Evolutionary conservation across 2,888 invertebrate genomes (phyloP).

Genomic region (Drepana falcataria): DNA sequence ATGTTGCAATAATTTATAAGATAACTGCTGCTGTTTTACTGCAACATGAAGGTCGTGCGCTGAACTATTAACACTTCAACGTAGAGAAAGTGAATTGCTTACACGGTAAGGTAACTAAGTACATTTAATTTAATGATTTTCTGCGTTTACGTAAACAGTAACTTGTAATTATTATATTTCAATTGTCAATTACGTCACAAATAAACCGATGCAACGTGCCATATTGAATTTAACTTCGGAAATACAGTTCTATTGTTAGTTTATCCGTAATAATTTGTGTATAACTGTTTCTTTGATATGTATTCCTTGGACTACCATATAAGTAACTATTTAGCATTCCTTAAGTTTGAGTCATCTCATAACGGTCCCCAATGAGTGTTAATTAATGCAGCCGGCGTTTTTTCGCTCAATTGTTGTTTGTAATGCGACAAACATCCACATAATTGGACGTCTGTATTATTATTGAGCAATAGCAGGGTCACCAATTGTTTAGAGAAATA

Average conservation of each 20-base stretch:
- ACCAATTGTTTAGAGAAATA: no score
- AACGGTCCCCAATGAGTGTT: not conserved
- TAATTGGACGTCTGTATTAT: no score
- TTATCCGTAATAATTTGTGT: no score
- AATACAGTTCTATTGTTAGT: no score
- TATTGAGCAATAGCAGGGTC: no score
- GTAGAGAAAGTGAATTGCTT: slow-evolving; percentile 20
- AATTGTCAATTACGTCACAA: slow-evolving; percentile 12
- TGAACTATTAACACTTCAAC: slow-evolving; percentile 9
- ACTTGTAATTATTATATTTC: not conserved
- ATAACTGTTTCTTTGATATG: no score
- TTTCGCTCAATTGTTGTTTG: not conserved
- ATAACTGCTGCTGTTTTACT: slow-evolving; percentile 10
- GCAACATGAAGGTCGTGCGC: slow-evolving; percentile 26
- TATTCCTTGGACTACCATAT: not conserved
- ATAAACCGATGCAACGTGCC: not conserved
- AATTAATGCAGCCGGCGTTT: not conserved
- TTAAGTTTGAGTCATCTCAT: not conserved
- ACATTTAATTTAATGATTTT: not conserved
- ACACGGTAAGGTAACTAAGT: slow-evolving; percentile 11
- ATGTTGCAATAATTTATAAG: slow-evolving; percentile 6
- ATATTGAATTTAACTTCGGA: not conserved
- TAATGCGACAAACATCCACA: not conserved
- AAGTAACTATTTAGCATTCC: not conserved
- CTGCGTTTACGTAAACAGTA: slow-evolving; percentile 9